Evolutionary conservation across 1,140 invertebrate species (phyloP).

Genomic region (Bombyx mori): DNA sequence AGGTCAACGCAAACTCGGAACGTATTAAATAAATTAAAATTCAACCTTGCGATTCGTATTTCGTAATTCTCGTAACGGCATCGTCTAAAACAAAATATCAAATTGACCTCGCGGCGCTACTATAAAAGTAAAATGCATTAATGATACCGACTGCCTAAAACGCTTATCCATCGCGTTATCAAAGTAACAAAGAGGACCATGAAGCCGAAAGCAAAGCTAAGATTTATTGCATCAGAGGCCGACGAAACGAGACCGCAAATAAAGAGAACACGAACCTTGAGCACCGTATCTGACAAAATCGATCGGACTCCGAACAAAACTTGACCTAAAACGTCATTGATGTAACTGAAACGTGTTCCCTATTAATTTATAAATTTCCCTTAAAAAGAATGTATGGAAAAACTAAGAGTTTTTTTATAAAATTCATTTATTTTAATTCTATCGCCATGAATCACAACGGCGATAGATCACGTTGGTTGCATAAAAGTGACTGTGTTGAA

Average conservation of each 20-base stretch:
- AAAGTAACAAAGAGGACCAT: slow-evolving; percentile 57
- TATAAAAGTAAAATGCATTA: slow-evolving; percentile 19
- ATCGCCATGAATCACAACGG: too few relatives aligned
- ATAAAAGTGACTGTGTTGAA: slow-evolving; percentile 3
- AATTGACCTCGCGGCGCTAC: slow-evolving; percentile 14
- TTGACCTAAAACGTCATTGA: slow-evolving; percentile 66
- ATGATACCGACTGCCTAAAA: slow-evolving; percentile 37
- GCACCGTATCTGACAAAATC: slow-evolving; percentile 68
- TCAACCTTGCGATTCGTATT: background rate
- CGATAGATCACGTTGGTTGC: background rate
- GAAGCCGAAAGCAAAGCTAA: slow-evolving; percentile 55
- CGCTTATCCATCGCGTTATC: slow-evolving; percentile 60
- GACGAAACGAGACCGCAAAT: slow-evolving; percentile 66
- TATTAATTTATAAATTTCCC: background rate
- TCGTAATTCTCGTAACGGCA: slow-evolving; percentile 1
- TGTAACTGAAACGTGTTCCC: slow-evolving; percentile 31
- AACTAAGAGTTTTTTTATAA: background rate
- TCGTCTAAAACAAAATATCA: slow-evolving; percentile 10
- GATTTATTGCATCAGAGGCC: slow-evolving; percentile 65
- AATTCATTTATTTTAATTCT: too few relatives aligned
- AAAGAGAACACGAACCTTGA: slow-evolving; percentile 70
- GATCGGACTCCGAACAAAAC: slow-evolving; percentile 63
- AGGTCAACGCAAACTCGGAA: background rate
- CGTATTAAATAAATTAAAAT: slow-evolving; percentile 1
- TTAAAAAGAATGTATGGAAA: background rate